Evolutionary conservation across 1,140 invertebrate species (phyloP).

Genomic region (Latrodectus geometricus): DNA sequence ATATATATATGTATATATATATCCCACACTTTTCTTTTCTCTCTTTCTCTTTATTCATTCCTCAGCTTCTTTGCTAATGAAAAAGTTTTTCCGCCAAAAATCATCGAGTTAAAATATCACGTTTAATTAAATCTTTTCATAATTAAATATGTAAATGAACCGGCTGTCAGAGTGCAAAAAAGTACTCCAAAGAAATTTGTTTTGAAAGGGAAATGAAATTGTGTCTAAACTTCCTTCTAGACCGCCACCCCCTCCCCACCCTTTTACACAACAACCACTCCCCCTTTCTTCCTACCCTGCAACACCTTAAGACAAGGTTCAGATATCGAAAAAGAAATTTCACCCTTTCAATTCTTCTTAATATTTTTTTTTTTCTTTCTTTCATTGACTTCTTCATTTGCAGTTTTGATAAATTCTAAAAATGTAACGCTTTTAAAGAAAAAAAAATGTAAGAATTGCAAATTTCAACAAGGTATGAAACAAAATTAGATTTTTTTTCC

Average conservation of each 20-base stretch:
- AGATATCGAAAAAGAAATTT: slow-evolving; percentile 47
- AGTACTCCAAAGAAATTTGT: slow-evolving; percentile 59
- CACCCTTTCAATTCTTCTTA: slow-evolving; percentile 19
- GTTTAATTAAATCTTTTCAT: slow-evolving; percentile 62
- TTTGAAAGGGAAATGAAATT: slow-evolving; percentile 62
- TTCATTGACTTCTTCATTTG: not conserved
- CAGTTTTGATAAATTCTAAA: not conserved
- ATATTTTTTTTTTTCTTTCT: slow-evolving; percentile 1
- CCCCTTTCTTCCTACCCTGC: too few species aligned
- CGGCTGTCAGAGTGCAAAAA: slow-evolving; percentile 56
- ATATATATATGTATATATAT: slow-evolving; percentile 26
- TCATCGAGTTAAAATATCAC: slow-evolving; percentile 62
- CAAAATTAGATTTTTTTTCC: too few species aligned
- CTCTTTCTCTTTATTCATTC: slow-evolving; percentile 36
- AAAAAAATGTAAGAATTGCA: not conserved
- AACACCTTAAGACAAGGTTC: slow-evolving; percentile 7
- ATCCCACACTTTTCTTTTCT: not conserved
- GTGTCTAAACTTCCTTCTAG: slow-evolving; percentile 35
- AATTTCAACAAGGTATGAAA: too few species aligned
- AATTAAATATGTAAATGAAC: slow-evolving; percentile 62
- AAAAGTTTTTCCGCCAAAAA: slow-evolving; percentile 62
- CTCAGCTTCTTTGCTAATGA: slow-evolving; percentile 48
- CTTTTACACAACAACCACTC: too few species aligned
- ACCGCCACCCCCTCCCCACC: not conserved
- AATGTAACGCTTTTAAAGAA: not conserved